Conservation (phyloP, 2,113 vertebrate genomes). For the Camelus bactrianus region DNA sequence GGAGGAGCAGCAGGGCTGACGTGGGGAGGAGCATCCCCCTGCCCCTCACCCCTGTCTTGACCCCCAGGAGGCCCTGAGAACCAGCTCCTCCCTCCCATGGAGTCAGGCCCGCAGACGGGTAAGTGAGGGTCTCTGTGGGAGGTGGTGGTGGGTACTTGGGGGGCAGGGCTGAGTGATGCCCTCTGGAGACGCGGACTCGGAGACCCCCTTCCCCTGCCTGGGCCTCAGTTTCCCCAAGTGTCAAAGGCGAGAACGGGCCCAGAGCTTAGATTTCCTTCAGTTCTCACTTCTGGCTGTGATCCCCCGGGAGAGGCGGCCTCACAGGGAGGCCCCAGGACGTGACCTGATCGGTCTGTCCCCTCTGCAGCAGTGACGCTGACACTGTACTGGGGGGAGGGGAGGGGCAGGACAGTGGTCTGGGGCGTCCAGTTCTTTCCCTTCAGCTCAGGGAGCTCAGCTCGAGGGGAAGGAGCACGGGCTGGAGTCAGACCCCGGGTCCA, state of each 20-base stretch:
- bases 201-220: too few species aligned
- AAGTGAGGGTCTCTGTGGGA: background rate
- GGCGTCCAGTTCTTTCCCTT: background rate
- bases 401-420: background rate
- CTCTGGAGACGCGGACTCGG: background rate
- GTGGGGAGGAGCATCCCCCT: accelerated
- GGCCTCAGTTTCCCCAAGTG: background rate
- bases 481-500: background rate
- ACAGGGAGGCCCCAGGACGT: accelerated
- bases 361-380: background rate
- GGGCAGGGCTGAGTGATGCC: background rate
- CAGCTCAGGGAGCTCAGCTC: background rate
- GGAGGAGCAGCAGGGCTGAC: accelerated
- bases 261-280: background rate
- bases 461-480: background rate
- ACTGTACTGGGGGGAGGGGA: accelerated
- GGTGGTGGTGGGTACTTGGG: background rate
- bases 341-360: background rate
- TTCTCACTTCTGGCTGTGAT: background rate
- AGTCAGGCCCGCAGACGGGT: background rate
- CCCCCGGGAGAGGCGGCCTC: background rate
- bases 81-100: accelerated
- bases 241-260: background rate
- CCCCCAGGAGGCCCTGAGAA: background rate
- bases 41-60: background rate